phyloP scores from a whole-genome alignment of 2,797 vertebrate species.

The Acomys russatus region DNA sequence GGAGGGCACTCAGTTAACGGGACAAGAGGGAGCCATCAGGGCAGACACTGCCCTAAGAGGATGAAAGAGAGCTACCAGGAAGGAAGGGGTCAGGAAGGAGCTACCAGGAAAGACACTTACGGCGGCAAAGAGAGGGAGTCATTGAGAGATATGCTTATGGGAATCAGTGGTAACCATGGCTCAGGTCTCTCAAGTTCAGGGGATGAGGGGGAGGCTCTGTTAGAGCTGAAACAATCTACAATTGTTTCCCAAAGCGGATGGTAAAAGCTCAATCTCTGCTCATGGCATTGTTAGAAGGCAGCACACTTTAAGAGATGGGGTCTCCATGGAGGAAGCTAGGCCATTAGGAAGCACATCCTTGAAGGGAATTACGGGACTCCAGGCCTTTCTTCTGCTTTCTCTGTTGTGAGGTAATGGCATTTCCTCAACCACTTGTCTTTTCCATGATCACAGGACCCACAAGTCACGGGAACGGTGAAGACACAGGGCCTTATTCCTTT shows the following conservation, averaged over 20 bases:
- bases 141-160: neutral
- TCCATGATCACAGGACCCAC: too few relatives aligned
- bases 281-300: too few relatives aligned
- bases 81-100: neutral
- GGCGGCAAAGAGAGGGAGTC: neutral
- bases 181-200: neutral
- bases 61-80: neutral
- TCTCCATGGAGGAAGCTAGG: neutral
- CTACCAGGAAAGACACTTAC: neutral
- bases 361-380: neutral
- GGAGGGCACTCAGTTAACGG: neutral
- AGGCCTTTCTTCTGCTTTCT: neutral
- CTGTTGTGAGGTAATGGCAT: neutral
- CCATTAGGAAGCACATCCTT: neutral
- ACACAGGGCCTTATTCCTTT: neutral
- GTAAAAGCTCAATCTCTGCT: neutral
- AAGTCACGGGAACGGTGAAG: neutral
- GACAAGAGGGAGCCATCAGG: neutral
- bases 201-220: rapidly evolving
- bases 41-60: too few relatives aligned
- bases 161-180: neutral
- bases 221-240: too few relatives aligned
- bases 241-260: neutral
- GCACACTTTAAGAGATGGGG: neutral
- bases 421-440: neutral